A percentile compares a stretch with the other conserved stretches of the same genome.
These are phyloP conservation scores for Pseudochaenichthys georgianus DNA, from an alignment of 2,797 vertebrate genomes.

Conservation along the genomic window DNA sequence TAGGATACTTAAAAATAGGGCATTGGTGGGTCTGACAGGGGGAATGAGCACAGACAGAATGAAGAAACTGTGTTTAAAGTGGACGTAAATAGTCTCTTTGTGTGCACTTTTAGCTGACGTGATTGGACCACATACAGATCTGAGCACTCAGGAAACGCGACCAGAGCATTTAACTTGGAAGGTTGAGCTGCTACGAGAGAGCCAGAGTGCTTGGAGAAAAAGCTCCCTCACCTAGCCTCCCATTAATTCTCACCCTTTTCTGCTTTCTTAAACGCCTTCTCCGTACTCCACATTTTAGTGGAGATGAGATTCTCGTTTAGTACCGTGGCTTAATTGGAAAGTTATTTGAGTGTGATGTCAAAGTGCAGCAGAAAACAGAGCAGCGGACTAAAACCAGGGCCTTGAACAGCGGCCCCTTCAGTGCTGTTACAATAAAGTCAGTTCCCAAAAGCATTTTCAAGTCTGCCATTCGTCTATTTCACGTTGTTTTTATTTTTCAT, in stretches of 20 bases:
- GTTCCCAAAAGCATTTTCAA: slow-evolving; percentile 55
- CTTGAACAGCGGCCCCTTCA: slow-evolving; percentile 28
- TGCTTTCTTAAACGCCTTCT: slow-evolving; percentile 51
- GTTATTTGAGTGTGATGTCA: slow-evolving; percentile 55
- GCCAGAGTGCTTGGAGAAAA: slow-evolving; percentile 49
- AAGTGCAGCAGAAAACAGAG: slow-evolving; percentile 55
- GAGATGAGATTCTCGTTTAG: slow-evolving; percentile 54
- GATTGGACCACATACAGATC: slow-evolving; percentile 65
- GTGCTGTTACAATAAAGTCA: slow-evolving; percentile 37
- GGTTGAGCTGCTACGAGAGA: slow-evolving; percentile 57
- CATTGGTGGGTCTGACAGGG: slow-evolving; percentile 1
- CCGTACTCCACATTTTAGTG: slow-evolving; percentile 65
- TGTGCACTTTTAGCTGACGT: slow-evolving; percentile 57
- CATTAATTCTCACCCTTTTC: slow-evolving; percentile 74
- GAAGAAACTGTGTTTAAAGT: slow-evolving; percentile 42
- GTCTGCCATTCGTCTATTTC: slow-evolving; percentile 71
- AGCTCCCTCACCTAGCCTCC: slow-evolving; percentile 58
- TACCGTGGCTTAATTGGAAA: slow-evolving; percentile 62
- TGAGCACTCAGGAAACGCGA: slow-evolving; percentile 61
- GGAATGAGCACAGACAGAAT: slow-evolving; percentile 17
- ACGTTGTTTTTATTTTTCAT: slow-evolving; percentile 75
- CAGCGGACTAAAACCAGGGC: slow-evolving; percentile 46
- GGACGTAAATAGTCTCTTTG: slow-evolving; percentile 67
- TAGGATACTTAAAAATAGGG: slow-evolving; percentile 8
- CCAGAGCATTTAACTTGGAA: slow-evolving; percentile 79